These are phyloP conservation scores for Hirudinaria manillensis DNA, from an alignment of 2,888 invertebrate genomes.

Conservation along the genomic window DNA sequence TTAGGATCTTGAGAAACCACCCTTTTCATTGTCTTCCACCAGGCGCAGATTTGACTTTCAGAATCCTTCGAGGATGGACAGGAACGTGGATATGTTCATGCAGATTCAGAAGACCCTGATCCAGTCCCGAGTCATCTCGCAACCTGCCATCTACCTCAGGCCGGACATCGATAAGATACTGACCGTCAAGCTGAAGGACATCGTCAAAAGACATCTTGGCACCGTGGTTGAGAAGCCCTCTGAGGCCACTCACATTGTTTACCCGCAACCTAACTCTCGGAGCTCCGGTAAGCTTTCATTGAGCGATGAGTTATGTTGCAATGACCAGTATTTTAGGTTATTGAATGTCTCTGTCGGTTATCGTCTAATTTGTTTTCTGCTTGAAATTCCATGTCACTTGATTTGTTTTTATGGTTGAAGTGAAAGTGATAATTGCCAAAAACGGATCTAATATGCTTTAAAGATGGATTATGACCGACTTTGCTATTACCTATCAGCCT, in stretches of 20 bases:
- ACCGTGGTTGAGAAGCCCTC: slow-evolving; percentile 73
- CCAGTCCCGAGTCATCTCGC: slow-evolving; percentile 71
- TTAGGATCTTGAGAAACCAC: no score
- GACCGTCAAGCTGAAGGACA: slow-evolving; percentile 74
- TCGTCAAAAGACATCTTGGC: slow-evolving; percentile 79
- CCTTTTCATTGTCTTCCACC: not conserved
- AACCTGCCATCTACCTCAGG: slow-evolving; percentile 56
- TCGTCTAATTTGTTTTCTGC: not conserved
- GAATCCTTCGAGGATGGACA: slow-evolving; percentile 82
- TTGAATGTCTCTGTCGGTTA: no score
- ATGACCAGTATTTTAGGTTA: not conserved
- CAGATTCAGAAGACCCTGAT: slow-evolving; percentile 65
- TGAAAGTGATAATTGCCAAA: not conserved
- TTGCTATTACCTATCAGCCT: no score
- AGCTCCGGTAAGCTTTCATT: slow-evolving; percentile 42
- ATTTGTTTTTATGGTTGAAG: not conserved
- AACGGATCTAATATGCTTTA: no score
- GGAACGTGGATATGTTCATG: slow-evolving; percentile 81
- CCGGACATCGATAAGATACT: slow-evolving; percentile 74
- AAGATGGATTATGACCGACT: no score
- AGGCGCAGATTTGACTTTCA: slow-evolving; percentile 72
- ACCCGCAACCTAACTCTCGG: slow-evolving; percentile 60
- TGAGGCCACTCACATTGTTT: slow-evolving; percentile 84
- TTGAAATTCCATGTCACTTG: no score
- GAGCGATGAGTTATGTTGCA: not conserved